phyloP scores from a whole-genome alignment of 2,888 invertebrate species.

The Rapana venosa region DNA sequence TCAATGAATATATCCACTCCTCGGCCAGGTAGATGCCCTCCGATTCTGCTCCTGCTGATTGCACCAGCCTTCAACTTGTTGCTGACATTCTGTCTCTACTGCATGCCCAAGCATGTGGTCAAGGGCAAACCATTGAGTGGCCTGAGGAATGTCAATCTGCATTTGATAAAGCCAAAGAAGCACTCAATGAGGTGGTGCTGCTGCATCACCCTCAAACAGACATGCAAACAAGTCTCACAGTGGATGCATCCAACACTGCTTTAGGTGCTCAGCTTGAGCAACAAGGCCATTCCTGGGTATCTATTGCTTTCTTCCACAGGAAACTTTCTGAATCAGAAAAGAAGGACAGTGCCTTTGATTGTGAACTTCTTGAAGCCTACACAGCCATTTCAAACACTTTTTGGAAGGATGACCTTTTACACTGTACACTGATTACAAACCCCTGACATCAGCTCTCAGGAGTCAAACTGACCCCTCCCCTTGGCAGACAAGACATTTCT shows the following conservation, averaged over 20 bases:
- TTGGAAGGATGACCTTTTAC: slow-evolving; percentile 30
- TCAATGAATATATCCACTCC: slow-evolving; percentile 31
- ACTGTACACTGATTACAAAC: slow-evolving; percentile 37
- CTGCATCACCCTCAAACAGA: slow-evolving; percentile 38
- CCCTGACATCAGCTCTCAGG: slow-evolving; percentile 18
- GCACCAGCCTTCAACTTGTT: slow-evolving; percentile 27
- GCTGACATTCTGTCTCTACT: slow-evolving; percentile 30
- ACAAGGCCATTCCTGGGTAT: slow-evolving; percentile 35
- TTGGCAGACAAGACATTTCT: slow-evolving; percentile 38
- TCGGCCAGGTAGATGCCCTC: slow-evolving; percentile 21
- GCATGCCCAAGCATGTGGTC: slow-evolving; percentile 42
- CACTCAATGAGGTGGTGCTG: slow-evolving; percentile 11
- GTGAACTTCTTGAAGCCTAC: slow-evolving; percentile 31
- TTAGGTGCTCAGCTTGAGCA: slow-evolving; percentile 40
- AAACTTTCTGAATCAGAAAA: slow-evolving; percentile 43
- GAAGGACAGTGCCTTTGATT: slow-evolving; percentile 30
- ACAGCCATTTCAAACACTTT: slow-evolving; percentile 36
- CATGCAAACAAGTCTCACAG: slow-evolving; percentile 35
- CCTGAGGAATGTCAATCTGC: slow-evolving; percentile 31
- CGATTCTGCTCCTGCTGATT: slow-evolving; percentile 20
- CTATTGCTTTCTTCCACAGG: slow-evolving; percentile 41
- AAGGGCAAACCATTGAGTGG: slow-evolving; percentile 42
- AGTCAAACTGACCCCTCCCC: slow-evolving; percentile 33
- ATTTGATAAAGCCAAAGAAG: slow-evolving; percentile 41
- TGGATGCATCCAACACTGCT: slow-evolving; percentile 40